phyloP scores from a whole-genome alignment of 1,140 invertebrate species.

The Calephelis nemesis region DNA sequence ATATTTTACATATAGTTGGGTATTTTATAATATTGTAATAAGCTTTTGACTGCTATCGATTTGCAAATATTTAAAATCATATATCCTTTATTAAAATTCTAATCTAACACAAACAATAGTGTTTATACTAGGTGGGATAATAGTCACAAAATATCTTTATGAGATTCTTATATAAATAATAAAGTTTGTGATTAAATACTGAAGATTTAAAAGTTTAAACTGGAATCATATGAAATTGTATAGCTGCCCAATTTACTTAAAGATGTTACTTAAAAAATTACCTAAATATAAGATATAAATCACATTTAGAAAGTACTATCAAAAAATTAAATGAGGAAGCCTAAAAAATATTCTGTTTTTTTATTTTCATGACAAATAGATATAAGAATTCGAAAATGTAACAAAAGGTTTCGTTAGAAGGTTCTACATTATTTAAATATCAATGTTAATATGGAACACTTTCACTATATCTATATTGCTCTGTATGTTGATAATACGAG shows the following conservation, averaged over 20 bases:
- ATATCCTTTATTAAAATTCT: conserved; percentile 46
- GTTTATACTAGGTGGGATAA: conserved; percentile 71
- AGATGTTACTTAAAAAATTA: no score
- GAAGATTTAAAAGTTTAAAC: conserved; percentile 21
- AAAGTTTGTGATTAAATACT: conserved; percentile 38
- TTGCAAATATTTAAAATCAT: conserved; percentile 17
- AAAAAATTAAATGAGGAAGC: no score
- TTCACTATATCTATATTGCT: no score
- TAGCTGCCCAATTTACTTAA: background rate
- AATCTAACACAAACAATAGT: conserved; percentile 55
- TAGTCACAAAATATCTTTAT: conserved; percentile 49
- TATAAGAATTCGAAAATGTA: no score
- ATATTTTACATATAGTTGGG: conserved; percentile 3
- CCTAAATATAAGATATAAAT: no score
- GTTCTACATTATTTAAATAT: no score
- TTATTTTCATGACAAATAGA: no score
- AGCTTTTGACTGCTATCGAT: background rate
- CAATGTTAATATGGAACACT: no score
- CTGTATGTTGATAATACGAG: no score
- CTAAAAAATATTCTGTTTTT: no score
- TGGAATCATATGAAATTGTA: conserved; percentile 17
- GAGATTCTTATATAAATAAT: conserved; percentile 37
- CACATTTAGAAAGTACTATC: no score
- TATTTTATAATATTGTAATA: conserved; percentile 14
- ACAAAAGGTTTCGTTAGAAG: no score